Conservation (phyloP, 2,888 invertebrate species). For the Pachydiplax longipennis region DNA sequence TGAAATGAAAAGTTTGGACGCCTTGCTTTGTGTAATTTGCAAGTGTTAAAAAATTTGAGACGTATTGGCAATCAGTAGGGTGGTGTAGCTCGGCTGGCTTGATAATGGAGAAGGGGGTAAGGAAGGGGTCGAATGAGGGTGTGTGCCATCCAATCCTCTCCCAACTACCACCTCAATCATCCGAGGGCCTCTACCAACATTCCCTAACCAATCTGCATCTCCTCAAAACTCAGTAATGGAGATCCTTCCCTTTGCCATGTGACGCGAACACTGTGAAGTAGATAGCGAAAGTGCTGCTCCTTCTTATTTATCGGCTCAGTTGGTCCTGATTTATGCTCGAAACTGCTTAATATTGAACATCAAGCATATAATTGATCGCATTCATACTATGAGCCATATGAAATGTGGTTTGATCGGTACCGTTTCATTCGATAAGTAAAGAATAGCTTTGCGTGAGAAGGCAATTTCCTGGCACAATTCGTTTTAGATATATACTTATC, state of each 20-base stretch:
- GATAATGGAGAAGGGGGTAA: slow-evolving; percentile 4
- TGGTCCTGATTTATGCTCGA: neutral
- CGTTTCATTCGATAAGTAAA: no score
- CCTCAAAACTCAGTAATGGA: slow-evolving; percentile 16
- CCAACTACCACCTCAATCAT: slow-evolving; percentile 24
- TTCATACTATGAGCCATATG: neutral
- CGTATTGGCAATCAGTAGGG: neutral
- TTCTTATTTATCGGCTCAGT: neutral
- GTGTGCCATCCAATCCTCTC: neutral
- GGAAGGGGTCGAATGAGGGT: neutral
- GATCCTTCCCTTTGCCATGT: neutral
- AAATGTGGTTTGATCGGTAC: neutral
- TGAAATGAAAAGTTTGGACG: no score
- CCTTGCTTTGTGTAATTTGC: no score
- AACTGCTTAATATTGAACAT: no score
- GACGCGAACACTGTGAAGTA: neutral
- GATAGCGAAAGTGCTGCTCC: neutral
- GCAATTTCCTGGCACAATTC: no score
- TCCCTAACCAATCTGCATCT: slow-evolving; percentile 34
- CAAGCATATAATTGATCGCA: no score
- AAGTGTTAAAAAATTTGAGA: no score
- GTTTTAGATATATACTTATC: no score
- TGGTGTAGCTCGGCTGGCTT: neutral
- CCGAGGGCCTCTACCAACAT: slow-evolving; percentile 18
- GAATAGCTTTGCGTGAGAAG: no score